phyloP scores from a whole-genome alignment of 2,113 vertebrate species.

The Setophaga petechia region DNA sequence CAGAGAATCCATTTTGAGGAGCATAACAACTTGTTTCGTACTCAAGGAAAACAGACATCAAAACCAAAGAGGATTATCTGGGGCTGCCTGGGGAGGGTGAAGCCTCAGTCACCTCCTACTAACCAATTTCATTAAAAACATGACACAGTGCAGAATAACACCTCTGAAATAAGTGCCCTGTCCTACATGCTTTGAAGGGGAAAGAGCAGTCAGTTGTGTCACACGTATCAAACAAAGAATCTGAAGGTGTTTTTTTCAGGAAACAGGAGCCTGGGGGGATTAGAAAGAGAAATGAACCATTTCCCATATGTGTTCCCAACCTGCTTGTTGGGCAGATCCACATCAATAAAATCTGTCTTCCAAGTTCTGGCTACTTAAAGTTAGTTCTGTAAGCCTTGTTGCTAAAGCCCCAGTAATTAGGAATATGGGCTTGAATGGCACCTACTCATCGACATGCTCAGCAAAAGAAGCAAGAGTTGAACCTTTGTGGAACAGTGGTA shows the following conservation, averaged over 20 bases:
- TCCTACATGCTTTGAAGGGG: background rate
- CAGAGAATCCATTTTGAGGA: background rate
- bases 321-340: background rate
- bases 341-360: constrained; percentile 38
- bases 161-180: background rate
- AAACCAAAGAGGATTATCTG: background rate
- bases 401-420: background rate
- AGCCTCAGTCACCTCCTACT: background rate
- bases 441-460: background rate
- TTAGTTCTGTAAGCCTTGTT: background rate
- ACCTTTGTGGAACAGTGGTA: background rate
- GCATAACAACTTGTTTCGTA: background rate
- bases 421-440: background rate
- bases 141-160: background rate
- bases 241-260: background rate
- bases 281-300: background rate
- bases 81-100: background rate
- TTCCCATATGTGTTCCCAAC: background rate
- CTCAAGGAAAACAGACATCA: background rate
- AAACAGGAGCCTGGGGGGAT: background rate
- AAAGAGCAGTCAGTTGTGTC: constrained; percentile 18
- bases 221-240: background rate
- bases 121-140: background rate
- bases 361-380: background rate
- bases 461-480: background rate